Percentiles rank a stretch among this genome's conserved stretches.
These are phyloP conservation scores for Leuciscus waleckii DNA, from an alignment of 2,797 vertebrate species.

Conservation along the genomic window DNA sequence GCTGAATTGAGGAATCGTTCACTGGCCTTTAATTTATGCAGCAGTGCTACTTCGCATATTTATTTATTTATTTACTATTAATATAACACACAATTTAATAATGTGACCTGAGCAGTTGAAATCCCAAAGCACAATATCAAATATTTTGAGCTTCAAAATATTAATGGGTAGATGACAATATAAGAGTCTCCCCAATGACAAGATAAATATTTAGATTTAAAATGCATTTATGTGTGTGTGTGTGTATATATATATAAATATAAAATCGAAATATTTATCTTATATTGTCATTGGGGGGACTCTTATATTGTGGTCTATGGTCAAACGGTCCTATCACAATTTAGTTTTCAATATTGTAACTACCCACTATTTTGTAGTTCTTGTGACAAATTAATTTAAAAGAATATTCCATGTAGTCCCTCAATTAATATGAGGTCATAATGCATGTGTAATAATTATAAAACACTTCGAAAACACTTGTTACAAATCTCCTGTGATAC, in stretches of 20 bases:
- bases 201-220: neutral
- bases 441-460: neutral
- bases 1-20: neutral
- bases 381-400: neutral
- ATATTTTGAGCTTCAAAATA: neutral
- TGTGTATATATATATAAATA: too few relatives aligned
- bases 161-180: neutral
- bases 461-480: neutral
- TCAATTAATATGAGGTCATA: neutral
- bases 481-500: neutral
- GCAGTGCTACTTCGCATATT: neutral
- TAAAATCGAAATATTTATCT: too few relatives aligned
- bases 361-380: neutral
- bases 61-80: neutral
- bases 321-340: neutral
- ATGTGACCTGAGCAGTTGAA: neutral
- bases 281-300: too few relatives aligned
- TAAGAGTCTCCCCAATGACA: neutral
- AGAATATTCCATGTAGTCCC: neutral
- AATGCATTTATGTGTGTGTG: too few relatives aligned
- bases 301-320: too few relatives aligned
- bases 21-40: neutral
- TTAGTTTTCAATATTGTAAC: neutral
- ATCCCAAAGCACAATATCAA: neutral
- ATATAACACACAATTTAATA: neutral